Conservation (phyloP, 2,797 vertebrate genomes). For the Liasis olivaceus region DNA sequence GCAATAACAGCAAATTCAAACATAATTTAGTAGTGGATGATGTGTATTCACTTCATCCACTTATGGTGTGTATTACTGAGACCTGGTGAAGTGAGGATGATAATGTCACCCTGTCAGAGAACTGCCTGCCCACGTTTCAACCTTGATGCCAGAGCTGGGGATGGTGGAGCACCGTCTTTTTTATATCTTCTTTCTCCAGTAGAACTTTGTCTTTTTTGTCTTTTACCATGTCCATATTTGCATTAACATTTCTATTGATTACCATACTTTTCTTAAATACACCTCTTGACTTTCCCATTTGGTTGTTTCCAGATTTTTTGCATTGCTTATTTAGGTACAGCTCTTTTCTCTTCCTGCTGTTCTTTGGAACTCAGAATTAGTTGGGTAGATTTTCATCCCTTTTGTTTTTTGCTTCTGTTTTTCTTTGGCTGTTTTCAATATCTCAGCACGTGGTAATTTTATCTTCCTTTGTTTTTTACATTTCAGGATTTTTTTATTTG, state of each 20-base stretch:
- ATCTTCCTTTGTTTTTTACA: not conserved
- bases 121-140: not conserved
- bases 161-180: not conserved
- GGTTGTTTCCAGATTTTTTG: not conserved
- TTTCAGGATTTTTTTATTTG: not conserved
- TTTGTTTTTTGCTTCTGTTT: not conserved
- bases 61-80: not conserved
- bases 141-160: not conserved
- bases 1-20: not conserved
- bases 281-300: not conserved
- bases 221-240: not conserved
- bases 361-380: not conserved
- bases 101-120: not conserved
- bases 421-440: not conserved
- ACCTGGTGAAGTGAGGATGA: not conserved
- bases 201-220: not conserved
- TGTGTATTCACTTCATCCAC: not conserved
- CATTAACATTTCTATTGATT: not conserved
- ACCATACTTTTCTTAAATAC: not conserved
- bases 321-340: not conserved
- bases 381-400: not conserved
- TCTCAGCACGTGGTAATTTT: not conserved
- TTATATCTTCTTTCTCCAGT: not conserved
- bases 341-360: not conserved
- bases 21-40: not conserved